phyloP scores from a whole-genome alignment of 2,888 invertebrate species.

The Machimus rusticus region DNA sequence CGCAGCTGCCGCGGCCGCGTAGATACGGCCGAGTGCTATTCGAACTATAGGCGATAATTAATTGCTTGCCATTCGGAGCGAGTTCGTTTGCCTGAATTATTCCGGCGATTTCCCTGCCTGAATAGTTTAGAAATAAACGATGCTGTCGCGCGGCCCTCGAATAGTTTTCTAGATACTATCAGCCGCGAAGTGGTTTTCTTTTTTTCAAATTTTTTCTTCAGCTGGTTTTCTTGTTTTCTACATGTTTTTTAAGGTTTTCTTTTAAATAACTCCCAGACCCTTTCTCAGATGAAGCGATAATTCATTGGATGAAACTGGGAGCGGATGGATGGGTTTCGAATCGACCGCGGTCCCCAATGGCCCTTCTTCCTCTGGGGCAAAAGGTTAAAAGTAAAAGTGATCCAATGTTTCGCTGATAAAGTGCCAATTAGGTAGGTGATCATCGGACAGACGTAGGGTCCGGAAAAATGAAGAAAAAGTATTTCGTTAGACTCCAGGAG shows the following conservation, averaged over 20 bases:
- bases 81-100: slow-evolving; percentile 27
- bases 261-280: neutral
- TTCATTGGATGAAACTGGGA: neutral
- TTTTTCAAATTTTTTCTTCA: neutral
- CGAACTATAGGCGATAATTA: slow-evolving; percentile 35
- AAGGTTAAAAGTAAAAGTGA: slow-evolving; percentile 35
- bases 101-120: slow-evolving; percentile 28
- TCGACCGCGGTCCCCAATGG: neutral
- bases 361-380: neutral
- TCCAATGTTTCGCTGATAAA: slow-evolving; percentile 22
- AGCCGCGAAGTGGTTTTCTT: neutral
- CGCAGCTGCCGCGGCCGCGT: neutral
- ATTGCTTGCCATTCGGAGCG: slow-evolving; percentile 27
- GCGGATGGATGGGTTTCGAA: neutral
- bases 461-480: neutral
- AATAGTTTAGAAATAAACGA: slow-evolving; percentile 27
- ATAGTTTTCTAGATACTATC: slow-evolving; percentile 31
- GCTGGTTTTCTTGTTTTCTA: neutral
- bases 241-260: neutral
- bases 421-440: neutral
- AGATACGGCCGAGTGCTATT: slow-evolving; percentile 20
- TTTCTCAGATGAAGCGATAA: slow-evolving; percentile 13
- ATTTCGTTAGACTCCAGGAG: neutral
- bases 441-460: neutral
- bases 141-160: neutral